Evolutionary conservation across 2,888 invertebrate species (phyloP), one percentile per base, ranked within the genome.

Genomic region (Eulithis prunata): DNA sequence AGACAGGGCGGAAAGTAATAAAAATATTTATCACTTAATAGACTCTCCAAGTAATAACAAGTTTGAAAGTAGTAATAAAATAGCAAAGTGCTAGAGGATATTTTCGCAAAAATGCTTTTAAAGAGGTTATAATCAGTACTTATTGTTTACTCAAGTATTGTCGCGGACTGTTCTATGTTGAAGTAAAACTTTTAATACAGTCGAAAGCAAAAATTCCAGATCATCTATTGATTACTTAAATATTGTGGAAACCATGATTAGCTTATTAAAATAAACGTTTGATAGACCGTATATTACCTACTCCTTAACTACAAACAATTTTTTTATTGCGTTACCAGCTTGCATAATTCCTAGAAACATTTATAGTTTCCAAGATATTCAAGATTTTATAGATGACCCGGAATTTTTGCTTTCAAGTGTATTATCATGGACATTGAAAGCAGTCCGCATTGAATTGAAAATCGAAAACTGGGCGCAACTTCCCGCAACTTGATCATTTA

Each of bases 101-200:
- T 60, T 60, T 60, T 60, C 53, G 13, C 53, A 36, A 14, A 43
- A 49, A 49, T 41, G 60, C 43, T 46, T 56, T 58, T 53, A 61
- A 47, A 51, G 38, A 58, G 51, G 54, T 43, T 47, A 32, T 49
- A 60, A 57, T 57, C 38, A 62, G 43, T 57, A 41, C 5, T 58
- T 45, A 61, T 61, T 68, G 64, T 68, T 64, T 57, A 58, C 57
- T 61, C 55, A 51, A 7, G 7, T 47, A 47, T 49, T 49, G 21
- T 49, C 49, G 14, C 64, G 41, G 54, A 41, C 57, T 56, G 59
- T 60, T 60, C 64, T 61, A 58, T 68, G 68, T 62, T 61, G 38
- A 45, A 43, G 54, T 49, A 14, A 60, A 68, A 64, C 53, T 68
- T 64, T 60, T 52, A 68, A 60, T 68, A 68, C 57, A 57, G 61